Evolutionary conservation across 2,888 invertebrate genomes (phyloP), one percentile per base, ranked within the genome.

Genomic region (Latrodectus elegans): DNA sequence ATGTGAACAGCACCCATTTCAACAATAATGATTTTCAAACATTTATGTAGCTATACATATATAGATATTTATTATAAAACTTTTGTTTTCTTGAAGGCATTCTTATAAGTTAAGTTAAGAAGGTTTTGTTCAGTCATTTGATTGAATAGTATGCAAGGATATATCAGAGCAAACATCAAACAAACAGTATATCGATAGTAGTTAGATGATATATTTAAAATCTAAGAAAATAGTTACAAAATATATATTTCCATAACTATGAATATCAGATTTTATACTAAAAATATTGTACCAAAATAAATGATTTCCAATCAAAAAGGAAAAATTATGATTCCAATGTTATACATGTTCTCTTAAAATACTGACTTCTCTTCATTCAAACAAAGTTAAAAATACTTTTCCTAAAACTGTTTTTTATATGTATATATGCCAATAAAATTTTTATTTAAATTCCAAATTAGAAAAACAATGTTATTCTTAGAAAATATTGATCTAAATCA

Each of bases 61-160:
- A 84, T 76, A 71, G 70, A 71, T 67, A 65, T 65, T 76, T 64
- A 17, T 64, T 84, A 72, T 72, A 72, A 84, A 77, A 84, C 67
- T 65, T 26, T 83, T 76, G 38, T 52, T 72, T 72, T 72, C 73
- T 71, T 78, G 72, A 84, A 84, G 84, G 84, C 84, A 72, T 60
- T 77, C 76, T 78, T n/a, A 64, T 60, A 60, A 55, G 76, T 76
- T 83, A 73, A 84, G 77, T 77, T 77, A 38, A 84, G 77, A 67
- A 84, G 72, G 77, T 84, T 84, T 84, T 84, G 84, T 84, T 84
- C 77, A 76, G 77, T 72, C 72, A 53, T 72, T 51, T 77, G 68
- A 64, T 73, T 76, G 64, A 82, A 75, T 75, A 53, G 38, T 26
- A 67, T 67, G 55, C n/a, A 53, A 38, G 76, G 70, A 38, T 60